Conservation (phyloP, 2,888 invertebrate species). For the Azorinus chamasolen region DNA sequence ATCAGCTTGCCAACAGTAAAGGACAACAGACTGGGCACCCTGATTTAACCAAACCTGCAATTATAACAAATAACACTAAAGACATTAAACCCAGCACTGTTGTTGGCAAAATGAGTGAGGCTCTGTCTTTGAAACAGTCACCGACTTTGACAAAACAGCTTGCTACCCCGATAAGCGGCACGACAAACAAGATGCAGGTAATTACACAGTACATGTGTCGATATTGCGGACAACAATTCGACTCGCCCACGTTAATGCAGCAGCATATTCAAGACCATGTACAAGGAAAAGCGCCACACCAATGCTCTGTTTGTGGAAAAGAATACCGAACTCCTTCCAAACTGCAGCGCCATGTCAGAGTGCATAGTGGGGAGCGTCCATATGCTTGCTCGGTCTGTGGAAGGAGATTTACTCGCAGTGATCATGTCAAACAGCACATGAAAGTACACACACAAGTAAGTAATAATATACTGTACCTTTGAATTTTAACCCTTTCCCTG, state of each 20-base stretch:
- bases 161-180: constrained; percentile 30
- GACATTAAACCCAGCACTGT: constrained; percentile 30
- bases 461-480: no score
- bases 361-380: constrained; percentile 78
- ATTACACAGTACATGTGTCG: constrained; percentile 78
- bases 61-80: neutral
- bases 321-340: constrained; percentile 78
- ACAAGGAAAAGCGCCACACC: constrained; percentile 65
- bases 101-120: constrained; percentile 52
- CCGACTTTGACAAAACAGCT: constrained; percentile 56
- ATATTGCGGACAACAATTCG: constrained; percentile 77
- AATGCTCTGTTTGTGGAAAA: constrained; percentile 77
- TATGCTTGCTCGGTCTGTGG: constrained; percentile 78
- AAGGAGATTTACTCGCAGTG: constrained; percentile 76
- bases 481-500: no score
- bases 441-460: constrained; percentile 72
- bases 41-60: neutral
- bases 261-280: constrained; percentile 66
- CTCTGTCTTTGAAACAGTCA: constrained; percentile 54
- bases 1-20: constrained; percentile 53
- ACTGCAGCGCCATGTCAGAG: constrained; percentile 78
- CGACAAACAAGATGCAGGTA: constrained; percentile 69
- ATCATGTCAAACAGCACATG: constrained; percentile 80
- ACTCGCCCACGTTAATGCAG: constrained; percentile 71
- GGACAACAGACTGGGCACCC: constrained; percentile 16